phyloP scores from a whole-genome alignment of 2,888 invertebrate species.

The Bombyx huttoni region DNA sequence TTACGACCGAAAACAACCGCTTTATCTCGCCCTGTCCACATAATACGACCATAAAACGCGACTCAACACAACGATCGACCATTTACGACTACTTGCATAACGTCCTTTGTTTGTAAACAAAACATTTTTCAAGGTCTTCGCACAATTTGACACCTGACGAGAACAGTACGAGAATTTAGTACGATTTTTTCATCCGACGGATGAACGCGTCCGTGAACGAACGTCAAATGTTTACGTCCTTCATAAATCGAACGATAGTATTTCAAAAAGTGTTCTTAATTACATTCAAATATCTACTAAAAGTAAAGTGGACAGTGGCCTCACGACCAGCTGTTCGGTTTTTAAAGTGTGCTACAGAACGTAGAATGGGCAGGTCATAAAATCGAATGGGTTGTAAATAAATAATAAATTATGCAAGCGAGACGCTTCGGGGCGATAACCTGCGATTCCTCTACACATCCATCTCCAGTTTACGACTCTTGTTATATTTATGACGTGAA shows the following conservation, averaged over 20 bases:
- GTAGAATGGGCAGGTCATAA: constrained; percentile 18
- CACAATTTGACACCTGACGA: constrained; percentile 32
- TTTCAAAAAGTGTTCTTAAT: neutral
- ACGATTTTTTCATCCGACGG: constrained; percentile 29
- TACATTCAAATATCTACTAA: constrained; percentile 15
- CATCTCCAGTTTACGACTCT: constrained; percentile 22
- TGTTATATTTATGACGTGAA: constrained; percentile 17
- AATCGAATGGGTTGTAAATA: constrained; percentile 30
- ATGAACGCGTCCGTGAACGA: constrained; percentile 25
- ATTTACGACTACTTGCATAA: constrained; percentile 63
- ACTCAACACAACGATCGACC: constrained; percentile 44
- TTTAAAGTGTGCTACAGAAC: constrained; percentile 14
- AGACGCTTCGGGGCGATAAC: constrained; percentile 20
- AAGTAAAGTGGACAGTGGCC: constrained; percentile 33
- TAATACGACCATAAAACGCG: constrained; percentile 65
- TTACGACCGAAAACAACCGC: constrained; percentile 72
- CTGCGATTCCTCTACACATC: constrained; percentile 18
- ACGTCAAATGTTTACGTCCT: neutral
- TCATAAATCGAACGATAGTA: neutral
- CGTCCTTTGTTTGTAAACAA: constrained; percentile 70
- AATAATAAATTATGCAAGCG: constrained; percentile 28
- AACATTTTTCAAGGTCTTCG: constrained; percentile 47
- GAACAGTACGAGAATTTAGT: constrained; percentile 40
- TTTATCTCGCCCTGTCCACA: constrained; percentile 65
- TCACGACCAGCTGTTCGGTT: neutral